These are phyloP conservation scores for Dicrostonyx torquatus DNA, from an alignment of 2,797 vertebrate species.

Conservation along the genomic window DNA sequence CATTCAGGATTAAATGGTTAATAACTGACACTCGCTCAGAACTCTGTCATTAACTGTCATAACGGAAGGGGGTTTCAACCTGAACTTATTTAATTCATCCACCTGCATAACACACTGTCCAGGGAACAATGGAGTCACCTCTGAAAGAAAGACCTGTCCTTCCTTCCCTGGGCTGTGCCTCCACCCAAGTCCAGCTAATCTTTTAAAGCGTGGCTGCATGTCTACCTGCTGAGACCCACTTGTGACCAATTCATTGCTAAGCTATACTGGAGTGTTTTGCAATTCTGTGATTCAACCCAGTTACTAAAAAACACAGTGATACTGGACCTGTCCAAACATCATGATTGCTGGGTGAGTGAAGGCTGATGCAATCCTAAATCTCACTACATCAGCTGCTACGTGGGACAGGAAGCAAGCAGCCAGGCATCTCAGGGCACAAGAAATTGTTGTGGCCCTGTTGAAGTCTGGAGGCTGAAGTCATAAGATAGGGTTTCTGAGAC, in stretches of 20 bases:
- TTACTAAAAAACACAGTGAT: slow-evolving; percentile 43
- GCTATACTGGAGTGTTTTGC: slow-evolving; percentile 60
- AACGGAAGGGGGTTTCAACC: not conserved
- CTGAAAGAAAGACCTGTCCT: not conserved
- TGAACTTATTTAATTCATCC: not conserved
- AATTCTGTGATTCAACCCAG: not conserved
- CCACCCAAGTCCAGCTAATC: not conserved
- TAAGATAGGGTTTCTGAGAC: not conserved
- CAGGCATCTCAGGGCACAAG: not conserved
- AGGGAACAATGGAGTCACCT: not conserved
- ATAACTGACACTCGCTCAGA: not conserved
- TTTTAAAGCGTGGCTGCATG: not conserved
- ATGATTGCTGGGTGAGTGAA: slow-evolving; percentile 51
- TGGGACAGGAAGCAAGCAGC: slow-evolving; percentile 1
- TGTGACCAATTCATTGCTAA: not conserved
- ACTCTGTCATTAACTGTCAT: not conserved
- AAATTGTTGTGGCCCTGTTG: not conserved
- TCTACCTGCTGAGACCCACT: not conserved
- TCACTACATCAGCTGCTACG: not conserved
- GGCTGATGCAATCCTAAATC: slow-evolving; percentile 23
- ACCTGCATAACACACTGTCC: not conserved
- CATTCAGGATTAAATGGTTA: not conserved
- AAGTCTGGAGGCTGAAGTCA: not conserved
- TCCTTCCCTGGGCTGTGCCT: not conserved
- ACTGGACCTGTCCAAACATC: slow-evolving; percentile 62